Evolutionary conservation across 1,140 invertebrate species (phyloP), one percentile per base, ranked within the genome.

Genomic region (Brachionus plicatilis): DNA sequence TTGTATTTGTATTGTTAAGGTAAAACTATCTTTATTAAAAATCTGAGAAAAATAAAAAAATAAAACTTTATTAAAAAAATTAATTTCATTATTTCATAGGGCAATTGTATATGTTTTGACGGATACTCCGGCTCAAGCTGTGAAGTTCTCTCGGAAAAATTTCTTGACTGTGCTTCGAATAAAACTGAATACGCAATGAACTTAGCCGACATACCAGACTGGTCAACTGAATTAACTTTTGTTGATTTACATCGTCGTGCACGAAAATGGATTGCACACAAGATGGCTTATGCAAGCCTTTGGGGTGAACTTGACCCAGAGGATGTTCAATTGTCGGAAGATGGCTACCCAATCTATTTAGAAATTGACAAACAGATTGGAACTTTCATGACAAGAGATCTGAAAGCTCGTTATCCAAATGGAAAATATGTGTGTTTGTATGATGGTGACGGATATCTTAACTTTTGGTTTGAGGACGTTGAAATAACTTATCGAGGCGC

Each of bases 271-370:
- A 84, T 87, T 20, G 87, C 85, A 1, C 66, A 86, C 17, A 84
- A 86, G 72, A 47, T 84, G 7, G 79, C 60, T 4, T 83, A 76
- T 4, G 14, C 78, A 29, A 80, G 86, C 24, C 43, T 76, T 5
- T 87, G 87, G 87, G 85, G 86, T 70, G 86, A 86, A 9, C 72
- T 87, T 4, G 86, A 87, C 43, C 85, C 86, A n/a, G 84, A 85
- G n/a, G 83, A 56, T 20, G 41, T 87, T 3, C 72, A 85, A 11
- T 86, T 85, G 85, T 78, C 84, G 65, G 8, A 72, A 8, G 87
- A 87, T 66, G 87, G 87, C 0, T 87, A 87, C 53, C 87, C 87
- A 20, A 83, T 85, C 5, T 84, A 78, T n/a, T 65, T 87, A 17
- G 84, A 85, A 60, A 83, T 86, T 85, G 85, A 70, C 29, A 85